These are phyloP conservation scores for Hypolimnas misippus DNA, from an alignment of 2,888 invertebrate species.

Conservation along the genomic window DNA sequence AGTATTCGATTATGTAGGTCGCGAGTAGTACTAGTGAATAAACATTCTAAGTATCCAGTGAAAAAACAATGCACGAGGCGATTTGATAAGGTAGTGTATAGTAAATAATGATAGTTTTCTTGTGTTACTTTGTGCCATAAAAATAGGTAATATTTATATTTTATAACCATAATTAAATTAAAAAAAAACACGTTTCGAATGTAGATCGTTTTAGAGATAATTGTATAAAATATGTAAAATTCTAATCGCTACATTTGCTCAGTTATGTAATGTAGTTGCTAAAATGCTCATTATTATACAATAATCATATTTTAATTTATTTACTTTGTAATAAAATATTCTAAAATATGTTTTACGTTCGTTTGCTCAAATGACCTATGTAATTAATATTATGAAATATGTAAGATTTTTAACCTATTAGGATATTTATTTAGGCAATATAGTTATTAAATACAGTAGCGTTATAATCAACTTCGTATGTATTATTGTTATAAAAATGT, in stretches of 20 bases:
- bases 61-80: constrained; percentile 66
- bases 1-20: background rate
- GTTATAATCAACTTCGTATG: background rate
- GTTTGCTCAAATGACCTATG: constrained; percentile 7
- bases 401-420: background rate
- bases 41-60: constrained; percentile 28
- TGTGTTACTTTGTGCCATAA: constrained; percentile 6
- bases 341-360: background rate
- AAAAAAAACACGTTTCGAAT: background rate
- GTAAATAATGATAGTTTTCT: constrained; percentile 1
- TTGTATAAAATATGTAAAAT: background rate
- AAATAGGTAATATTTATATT: background rate
- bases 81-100: constrained; percentile 73
- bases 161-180: background rate
- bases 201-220: background rate
- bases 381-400: background rate
- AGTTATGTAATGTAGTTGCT: constrained; percentile 3
- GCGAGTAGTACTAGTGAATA: background rate
- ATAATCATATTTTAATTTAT: background rate
- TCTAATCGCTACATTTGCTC: background rate
- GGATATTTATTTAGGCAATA: background rate
- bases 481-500: background rate
- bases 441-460: background rate
- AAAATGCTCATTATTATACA: constrained; percentile 7
- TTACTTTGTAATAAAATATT: background rate